Evolutionary conservation across 2,888 invertebrate species (phyloP).

Genomic region (Pandemis heparana): DNA sequence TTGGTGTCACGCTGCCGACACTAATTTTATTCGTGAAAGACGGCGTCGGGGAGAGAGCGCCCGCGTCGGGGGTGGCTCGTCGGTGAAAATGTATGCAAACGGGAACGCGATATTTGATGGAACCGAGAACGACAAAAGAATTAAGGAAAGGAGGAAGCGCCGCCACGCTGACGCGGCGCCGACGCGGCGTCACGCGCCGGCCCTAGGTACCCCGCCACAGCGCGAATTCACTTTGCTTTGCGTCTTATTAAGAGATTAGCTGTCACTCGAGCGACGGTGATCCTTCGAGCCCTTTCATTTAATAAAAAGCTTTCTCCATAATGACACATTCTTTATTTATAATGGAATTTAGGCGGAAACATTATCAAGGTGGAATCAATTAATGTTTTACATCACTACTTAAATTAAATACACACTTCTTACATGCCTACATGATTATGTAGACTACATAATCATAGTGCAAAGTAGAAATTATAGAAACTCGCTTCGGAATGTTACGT

Average conservation of each 20-base stretch:
- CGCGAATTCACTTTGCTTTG: constrained; percentile 75
- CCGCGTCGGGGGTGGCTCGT: constrained; percentile 49
- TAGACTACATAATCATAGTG: constrained; percentile 2
- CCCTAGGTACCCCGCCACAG: constrained; percentile 53
- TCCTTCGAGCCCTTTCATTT: constrained; percentile 62
- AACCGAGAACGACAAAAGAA: constrained; percentile 84
- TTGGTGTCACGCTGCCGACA: constrained; percentile 85
- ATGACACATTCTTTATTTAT: constrained; percentile 39
- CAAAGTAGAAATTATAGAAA: constrained; percentile 5
- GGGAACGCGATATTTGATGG: constrained; percentile 81
- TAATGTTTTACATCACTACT: constrained; percentile 11
- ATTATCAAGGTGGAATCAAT: background rate
- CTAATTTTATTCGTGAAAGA: constrained; percentile 84
- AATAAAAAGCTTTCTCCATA: constrained; percentile 47
- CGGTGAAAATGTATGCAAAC: constrained; percentile 84
- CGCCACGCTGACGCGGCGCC: constrained; percentile 41
- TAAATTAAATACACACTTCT: constrained; percentile 3
- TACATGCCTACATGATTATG: background rate
- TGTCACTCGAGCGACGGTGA: constrained; percentile 60
- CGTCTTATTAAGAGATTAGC: constrained; percentile 73
- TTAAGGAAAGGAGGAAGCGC: constrained; percentile 70
- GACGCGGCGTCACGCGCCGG: constrained; percentile 49
- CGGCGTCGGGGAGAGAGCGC: constrained; percentile 68
- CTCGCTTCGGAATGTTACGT: constrained; percentile 18
- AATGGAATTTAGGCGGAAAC: background rate